Conservation (phyloP, 2,113 vertebrate species). For the Phyllostomus hastatus region DNA sequence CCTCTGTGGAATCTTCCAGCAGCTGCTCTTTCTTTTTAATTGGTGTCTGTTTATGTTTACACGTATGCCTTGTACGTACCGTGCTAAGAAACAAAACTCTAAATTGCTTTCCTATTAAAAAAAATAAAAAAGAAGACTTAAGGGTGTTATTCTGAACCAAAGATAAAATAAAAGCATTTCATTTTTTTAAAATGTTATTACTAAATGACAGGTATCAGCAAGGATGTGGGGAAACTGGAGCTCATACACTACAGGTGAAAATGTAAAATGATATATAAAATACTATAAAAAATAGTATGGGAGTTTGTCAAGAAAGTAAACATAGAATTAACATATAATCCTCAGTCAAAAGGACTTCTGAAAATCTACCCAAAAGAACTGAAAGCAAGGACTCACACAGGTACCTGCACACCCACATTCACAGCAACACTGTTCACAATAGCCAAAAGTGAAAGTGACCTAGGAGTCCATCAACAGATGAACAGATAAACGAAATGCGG, state of each 20-base stretch:
- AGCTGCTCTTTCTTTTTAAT: conserved; percentile 98
- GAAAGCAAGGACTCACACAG: background rate
- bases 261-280: background rate
- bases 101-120: conserved; percentile 93
- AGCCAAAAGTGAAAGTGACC: background rate
- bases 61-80: conserved; percentile 96
- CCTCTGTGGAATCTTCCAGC: conserved; percentile 97
- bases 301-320: background rate
- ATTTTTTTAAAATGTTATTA: background rate
- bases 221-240: background rate
- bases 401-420: background rate
- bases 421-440: background rate
- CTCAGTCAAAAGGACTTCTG: background rate
- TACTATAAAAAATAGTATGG: background rate
- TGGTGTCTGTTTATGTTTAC: conserved; percentile 98
- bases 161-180: background rate
- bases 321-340: background rate
- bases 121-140: conserved; percentile 44
- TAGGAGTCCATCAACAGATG: background rate
- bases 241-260: background rate
- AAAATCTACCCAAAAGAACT: background rate
- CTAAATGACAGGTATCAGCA: background rate
- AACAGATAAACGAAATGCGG: background rate
- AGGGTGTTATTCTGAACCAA: conserved; percentile 52
- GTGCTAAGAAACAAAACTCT: conserved; percentile 98